These are phyloP conservation scores for Hyposmocoma kahamanoa DNA, from an alignment of 1,140 invertebrate genomes.

Conservation along the genomic window DNA sequence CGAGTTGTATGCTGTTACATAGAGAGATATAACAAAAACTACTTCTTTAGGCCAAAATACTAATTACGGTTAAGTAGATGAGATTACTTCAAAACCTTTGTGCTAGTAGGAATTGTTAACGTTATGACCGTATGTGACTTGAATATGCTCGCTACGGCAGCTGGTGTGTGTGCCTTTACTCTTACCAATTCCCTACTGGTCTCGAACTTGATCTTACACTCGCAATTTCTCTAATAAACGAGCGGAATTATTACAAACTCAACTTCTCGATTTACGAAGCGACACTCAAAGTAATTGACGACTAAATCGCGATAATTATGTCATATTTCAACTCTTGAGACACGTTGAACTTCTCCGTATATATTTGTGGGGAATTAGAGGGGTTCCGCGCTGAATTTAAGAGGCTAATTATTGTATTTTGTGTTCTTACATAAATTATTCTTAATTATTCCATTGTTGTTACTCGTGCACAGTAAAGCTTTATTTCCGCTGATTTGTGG, in stretches of 20 bases:
- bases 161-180: neutral
- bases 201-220: slow-evolving; percentile 9
- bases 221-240: slow-evolving; percentile 26
- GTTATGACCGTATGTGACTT: too few relatives aligned
- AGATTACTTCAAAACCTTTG: too few relatives aligned
- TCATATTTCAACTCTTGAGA: slow-evolving; percentile 37
- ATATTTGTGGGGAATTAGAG: slow-evolving; percentile 28
- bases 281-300: slow-evolving; percentile 40
- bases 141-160: too few relatives aligned
- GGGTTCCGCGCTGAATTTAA: slow-evolving; percentile 1
- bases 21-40: too few relatives aligned
- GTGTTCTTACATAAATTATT: neutral
- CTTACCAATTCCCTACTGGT: neutral
- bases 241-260: slow-evolving; percentile 12
- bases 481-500: too few relatives aligned
- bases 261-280: slow-evolving; percentile 20
- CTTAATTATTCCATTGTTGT: neutral
- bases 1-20: too few relatives aligned
- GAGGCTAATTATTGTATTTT: slow-evolving; percentile 4
- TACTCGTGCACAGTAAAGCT: too few relatives aligned
- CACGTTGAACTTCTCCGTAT: slow-evolving; percentile 36
- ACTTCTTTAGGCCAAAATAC: too few relatives aligned
- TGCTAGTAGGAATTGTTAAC: too few relatives aligned
- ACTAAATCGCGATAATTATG: slow-evolving; percentile 50
- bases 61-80: too few relatives aligned